phyloP scores from a whole-genome alignment of 2,888 invertebrate genomes.

The Zygogramma bicolorata region DNA sequence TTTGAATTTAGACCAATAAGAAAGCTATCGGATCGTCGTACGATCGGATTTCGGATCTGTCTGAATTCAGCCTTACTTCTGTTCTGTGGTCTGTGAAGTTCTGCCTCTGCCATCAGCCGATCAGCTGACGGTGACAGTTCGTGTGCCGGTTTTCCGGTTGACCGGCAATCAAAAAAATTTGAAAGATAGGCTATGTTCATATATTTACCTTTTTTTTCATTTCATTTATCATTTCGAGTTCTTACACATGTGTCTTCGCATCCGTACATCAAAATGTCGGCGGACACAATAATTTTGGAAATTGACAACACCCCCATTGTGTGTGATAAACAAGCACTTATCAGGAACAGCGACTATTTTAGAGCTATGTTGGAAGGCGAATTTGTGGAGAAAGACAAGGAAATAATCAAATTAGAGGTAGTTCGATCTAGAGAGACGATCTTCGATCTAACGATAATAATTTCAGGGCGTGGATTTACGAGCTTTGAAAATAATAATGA shows the following conservation, averaged over 20 bases:
- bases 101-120: too few relatives aligned
- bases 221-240: too few relatives aligned
- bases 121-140: too few relatives aligned
- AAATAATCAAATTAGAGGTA: constrained; percentile 63
- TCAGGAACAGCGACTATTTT: constrained; percentile 66
- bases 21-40: too few relatives aligned
- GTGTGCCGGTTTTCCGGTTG: too few relatives aligned
- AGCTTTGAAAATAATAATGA: constrained; percentile 62
- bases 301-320: constrained; percentile 42
- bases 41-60: too few relatives aligned
- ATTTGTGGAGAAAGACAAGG: constrained; percentile 62
- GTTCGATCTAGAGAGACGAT: neutral
- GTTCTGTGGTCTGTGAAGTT: too few relatives aligned
- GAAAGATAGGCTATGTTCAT: neutral
- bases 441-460: neutral
- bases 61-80: too few relatives aligned
- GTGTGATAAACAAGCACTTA: constrained; percentile 54
- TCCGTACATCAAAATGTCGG: constrained; percentile 31
- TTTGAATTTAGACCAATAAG: too few relatives aligned
- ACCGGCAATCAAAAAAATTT: neutral
- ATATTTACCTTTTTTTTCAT: too few relatives aligned
- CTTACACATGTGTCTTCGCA: neutral
- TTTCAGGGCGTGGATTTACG: constrained; percentile 64
- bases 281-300: constrained; percentile 42
- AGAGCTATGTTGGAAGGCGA: constrained; percentile 67